These are phyloP conservation scores for Urophycis tenuis DNA, from an alignment of 2,797 vertebrate species.

Conservation along the genomic window DNA sequence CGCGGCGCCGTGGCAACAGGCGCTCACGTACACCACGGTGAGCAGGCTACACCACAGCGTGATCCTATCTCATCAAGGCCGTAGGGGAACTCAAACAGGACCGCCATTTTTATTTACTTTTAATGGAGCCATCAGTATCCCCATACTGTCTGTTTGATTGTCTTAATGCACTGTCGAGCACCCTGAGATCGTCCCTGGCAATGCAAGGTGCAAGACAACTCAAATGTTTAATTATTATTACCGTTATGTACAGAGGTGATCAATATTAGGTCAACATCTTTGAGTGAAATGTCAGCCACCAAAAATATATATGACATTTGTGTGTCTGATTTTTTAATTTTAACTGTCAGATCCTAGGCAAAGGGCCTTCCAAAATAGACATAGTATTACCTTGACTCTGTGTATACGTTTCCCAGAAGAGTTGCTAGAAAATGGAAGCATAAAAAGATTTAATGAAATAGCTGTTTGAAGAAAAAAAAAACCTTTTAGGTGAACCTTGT, in stretches of 20 bases:
- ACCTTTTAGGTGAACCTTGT: not conserved
- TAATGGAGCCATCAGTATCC: not conserved
- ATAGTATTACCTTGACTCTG: conserved; percentile 57
- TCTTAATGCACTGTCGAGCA: not conserved
- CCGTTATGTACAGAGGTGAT: not conserved
- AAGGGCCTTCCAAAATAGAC: not conserved
- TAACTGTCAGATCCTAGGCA: not conserved
- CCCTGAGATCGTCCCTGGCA: not conserved
- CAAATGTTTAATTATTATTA: not conserved
- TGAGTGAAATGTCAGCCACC: not conserved
- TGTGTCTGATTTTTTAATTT: not conserved
- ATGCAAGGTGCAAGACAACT: not conserved
- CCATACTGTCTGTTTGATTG: not conserved
- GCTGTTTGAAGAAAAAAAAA: not conserved
- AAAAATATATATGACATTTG: not conserved
- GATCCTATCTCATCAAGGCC: not conserved
- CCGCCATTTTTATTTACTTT: not conserved
- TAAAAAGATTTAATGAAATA: conserved; percentile 12
- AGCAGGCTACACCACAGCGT: not conserved
- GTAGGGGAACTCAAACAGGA: not conserved
- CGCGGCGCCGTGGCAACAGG: not conserved
- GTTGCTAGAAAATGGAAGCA: conserved; percentile 39
- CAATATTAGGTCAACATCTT: not conserved
- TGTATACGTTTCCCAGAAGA: conserved; percentile 50
- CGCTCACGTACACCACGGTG: not conserved